A percentile compares a stretch with the other conserved stretches of the same genome.
Conservation (phyloP, 1,140 invertebrate genomes). For the Papilio glaucus region DNA sequence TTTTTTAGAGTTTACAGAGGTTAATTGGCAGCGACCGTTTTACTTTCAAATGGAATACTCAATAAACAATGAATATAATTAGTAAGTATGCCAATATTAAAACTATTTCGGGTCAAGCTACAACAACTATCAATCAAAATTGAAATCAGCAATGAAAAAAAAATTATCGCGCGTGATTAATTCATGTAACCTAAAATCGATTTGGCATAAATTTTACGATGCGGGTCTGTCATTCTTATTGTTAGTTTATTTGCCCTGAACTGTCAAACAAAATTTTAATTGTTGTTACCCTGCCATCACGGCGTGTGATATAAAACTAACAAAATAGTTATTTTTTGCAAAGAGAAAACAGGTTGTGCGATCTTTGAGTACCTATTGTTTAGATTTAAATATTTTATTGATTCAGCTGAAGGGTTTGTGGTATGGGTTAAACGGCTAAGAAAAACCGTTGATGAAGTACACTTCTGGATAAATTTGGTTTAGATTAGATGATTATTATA, state of each 20-base stretch:
- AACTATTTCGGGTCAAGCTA: constrained; percentile 36
- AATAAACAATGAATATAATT: not conserved
- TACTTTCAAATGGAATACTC: not conserved
- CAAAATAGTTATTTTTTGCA: not conserved
- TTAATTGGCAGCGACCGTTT: not conserved
- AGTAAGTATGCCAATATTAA: constrained; percentile 29
- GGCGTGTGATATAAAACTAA: too few relatives aligned
- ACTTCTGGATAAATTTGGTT: too few relatives aligned
- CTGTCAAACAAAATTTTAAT: constrained; percentile 50
- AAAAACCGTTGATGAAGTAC: too few relatives aligned
- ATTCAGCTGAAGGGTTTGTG: too few relatives aligned
- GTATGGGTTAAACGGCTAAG: too few relatives aligned
- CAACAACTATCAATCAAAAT: constrained; percentile 40
- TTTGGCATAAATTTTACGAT: constrained; percentile 53
- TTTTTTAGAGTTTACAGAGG: too few relatives aligned
- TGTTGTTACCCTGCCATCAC: not conserved
- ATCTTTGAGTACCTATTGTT: too few relatives aligned
- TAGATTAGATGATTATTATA: too few relatives aligned
- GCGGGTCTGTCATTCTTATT: constrained; percentile 38
- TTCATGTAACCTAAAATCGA: constrained; percentile 51
- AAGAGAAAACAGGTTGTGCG: not conserved
- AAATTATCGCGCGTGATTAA: constrained; percentile 47
- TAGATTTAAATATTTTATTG: too few relatives aligned
- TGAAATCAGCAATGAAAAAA: constrained; percentile 41
- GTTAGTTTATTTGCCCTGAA: constrained; percentile 49